Base-by-base conservation (phyloP, 2,797 vertebrate genomes). In the Liparis tanakae region DNA sequence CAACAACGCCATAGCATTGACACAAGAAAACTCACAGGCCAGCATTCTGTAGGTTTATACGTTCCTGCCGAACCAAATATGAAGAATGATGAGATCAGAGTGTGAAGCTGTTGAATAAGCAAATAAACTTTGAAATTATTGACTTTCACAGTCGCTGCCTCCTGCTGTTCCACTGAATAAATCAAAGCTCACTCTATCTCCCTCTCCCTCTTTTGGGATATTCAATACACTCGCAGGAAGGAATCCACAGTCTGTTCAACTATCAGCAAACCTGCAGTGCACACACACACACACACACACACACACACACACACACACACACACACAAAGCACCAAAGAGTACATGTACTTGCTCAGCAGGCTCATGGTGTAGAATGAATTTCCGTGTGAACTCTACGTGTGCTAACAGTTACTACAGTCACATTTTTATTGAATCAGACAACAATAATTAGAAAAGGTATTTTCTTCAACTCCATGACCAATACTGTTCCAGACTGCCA, bases 101-200 rank as follows among this genome's bases (percentile, higher is more conserved):
- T 59, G 67, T 53, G 57, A 34, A 54, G 68, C 69, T 65, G 78
- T 83, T 86, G 79, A 84, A 85, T 84, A 84, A 86, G 78, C 78
- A 86, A 88, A 90, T 90, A 84, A 88, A 83, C 78, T 84, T 82
- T 64, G 63, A 85, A 90, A 84, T 85, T 57, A 88, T 87, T 87
- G 82, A 89, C 86, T 87, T 87, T 85, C 74, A 83, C 74, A 80
- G 76, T 75, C 72, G 69, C 68, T 76, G 54, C 74, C 78, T 83
- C 85, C 86, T 63, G 85, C 76, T 84, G 81, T 72, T 83, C 60
- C 34, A 20, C 78, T 85, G 84, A 87, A 87, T 87, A 87, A 83
- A 91, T 91, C 69, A 79, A 18, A 64, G 41, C 56, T 14, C 46
- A 20, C 33, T 67, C 67, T 30, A 60, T 15, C 60, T 44, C 66